Evolutionary conservation across 1,140 invertebrate species (phyloP), one percentile per base, ranked within the genome.

Genomic region (Formica exsecta): DNA sequence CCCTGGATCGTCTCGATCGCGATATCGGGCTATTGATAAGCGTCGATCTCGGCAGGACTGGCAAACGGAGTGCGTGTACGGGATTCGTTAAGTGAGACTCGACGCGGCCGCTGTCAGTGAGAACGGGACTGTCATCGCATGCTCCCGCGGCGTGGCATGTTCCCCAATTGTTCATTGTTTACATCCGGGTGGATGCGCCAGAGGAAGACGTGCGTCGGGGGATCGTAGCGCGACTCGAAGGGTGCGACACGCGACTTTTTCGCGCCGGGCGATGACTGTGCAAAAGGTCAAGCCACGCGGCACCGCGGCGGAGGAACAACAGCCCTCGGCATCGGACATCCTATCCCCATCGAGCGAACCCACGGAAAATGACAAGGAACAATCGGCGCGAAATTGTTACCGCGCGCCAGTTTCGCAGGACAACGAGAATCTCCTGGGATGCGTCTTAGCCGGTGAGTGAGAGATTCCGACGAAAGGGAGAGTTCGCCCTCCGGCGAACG

Each of bases 361-460:
- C 22, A 68, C 92, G 36, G 94, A 95, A 75, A 93, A 91, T 86
- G 93, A 94, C 6, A 94, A 94, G 71, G 93, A 95, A 11, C 64
- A 76, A 32, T 74, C 74, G 19, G 71, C 62, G 61, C 62, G 74
- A 73, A 86, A 85, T 81, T 85, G 89, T 57, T 89, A 89, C 22
- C 83, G 89, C 16, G 86, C 84, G 79, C 83, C 79, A 13, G 68
- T 68, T 4, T 80, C 89, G 16, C 93, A 93, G 87, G 94, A 95
- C 92, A 95, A 94, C 91, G 95, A 95, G 44, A 95, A 95, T 86
- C 93, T 95, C 5, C 89, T 95, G 19, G 95, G 95, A 79, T 92
- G 95, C 32, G 95, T 95, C 25, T 85, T 95, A 76, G 95, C 95
- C 89, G 95, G 95, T 95, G 91, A 95, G 94, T 87, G 16, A 32